Evolutionary conservation across 1,140 invertebrate genomes (phyloP).

Genomic region (Caenorhabditis elegans): DNA sequence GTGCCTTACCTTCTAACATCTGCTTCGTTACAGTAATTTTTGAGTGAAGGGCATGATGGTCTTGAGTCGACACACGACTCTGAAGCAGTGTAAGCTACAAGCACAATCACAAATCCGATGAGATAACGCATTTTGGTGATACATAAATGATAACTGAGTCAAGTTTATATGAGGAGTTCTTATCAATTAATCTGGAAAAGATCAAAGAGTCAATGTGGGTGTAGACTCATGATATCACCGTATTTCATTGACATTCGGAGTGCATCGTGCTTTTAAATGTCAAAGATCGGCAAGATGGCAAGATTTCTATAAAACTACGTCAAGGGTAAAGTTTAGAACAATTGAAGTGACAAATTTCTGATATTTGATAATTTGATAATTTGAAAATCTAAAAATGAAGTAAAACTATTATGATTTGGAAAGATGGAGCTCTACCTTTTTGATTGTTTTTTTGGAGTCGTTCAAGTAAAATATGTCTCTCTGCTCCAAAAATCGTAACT

Average conservation of each 20-base stretch:
- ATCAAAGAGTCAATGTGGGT: not conserved
- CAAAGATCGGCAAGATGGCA: too few species aligned
- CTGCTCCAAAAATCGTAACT: too few species aligned
- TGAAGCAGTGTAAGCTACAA: not conserved
- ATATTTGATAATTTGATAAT: too few species aligned
- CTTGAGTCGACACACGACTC: not conserved
- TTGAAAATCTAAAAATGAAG: too few species aligned
- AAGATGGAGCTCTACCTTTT: too few species aligned
- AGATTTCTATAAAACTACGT: too few species aligned
- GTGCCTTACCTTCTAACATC: not conserved
- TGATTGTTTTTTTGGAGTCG: too few species aligned
- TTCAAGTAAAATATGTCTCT: too few species aligned
- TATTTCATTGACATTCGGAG: not conserved
- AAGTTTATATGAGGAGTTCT: not conserved
- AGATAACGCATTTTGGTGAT: not conserved
- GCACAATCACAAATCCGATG: not conserved
- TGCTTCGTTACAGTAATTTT: not conserved
- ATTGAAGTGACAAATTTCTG: too few species aligned
- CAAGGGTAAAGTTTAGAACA: too few species aligned
- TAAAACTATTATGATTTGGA: too few species aligned
- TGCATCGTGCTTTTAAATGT: not conserved
- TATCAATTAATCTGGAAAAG: not conserved
- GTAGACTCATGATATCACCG: not conserved
- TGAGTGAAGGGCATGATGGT: not conserved
- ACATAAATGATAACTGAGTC: not conserved